Base-by-base conservation (phyloP, 2,113 vertebrate genomes). In the Picathartes gymnocephalus region DNA sequence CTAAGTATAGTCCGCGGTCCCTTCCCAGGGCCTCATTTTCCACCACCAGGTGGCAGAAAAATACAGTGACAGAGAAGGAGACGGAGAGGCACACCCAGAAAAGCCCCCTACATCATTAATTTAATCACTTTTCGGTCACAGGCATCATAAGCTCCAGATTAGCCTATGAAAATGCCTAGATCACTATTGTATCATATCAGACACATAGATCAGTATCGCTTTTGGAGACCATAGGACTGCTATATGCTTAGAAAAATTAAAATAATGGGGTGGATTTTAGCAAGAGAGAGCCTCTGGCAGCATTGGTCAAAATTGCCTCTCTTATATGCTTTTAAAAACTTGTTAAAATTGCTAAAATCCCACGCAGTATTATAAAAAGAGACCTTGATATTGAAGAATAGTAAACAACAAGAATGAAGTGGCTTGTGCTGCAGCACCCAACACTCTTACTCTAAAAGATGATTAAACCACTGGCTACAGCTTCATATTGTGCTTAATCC, bases 21-120 rank as follows among this genome's bases (percentile, higher is more conserved):
- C 12, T 15, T 20, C 3, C 27, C 22, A 21, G 11, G 11, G 54
- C 17, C 31, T 47, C 23, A 5, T 39, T 74, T 93, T 37, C n/a
- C 35, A 58, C 95, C 95, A 71, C 56, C 65, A 95, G 92, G 66
- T 93, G 96, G 91, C 96, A 86, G 76, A 83, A 64, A 81, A 90
- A 65, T 17, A 72, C 20, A 78, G 39, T 10, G 20, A 10, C 10
- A 27, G 42, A 47, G 33, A 72, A 48, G 8, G 8, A 6, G 5
- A 2, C 0, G 0, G 23, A 10, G 21, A 9, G 4, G 13, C 23
- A 21, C 20, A 21, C 7, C 5, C 28, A 9, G 15, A 13, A 77
- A 56, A 4, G 1, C 5, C 20, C n/a, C 23, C 4, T 1, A 15
- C 33, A 27, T n/a, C 22, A 5, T 39, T 20, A 6, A 27, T 6